These are phyloP conservation scores for Drosophila asahinai DNA, from an alignment of 1,140 invertebrate genomes.

Conservation along the genomic window DNA sequence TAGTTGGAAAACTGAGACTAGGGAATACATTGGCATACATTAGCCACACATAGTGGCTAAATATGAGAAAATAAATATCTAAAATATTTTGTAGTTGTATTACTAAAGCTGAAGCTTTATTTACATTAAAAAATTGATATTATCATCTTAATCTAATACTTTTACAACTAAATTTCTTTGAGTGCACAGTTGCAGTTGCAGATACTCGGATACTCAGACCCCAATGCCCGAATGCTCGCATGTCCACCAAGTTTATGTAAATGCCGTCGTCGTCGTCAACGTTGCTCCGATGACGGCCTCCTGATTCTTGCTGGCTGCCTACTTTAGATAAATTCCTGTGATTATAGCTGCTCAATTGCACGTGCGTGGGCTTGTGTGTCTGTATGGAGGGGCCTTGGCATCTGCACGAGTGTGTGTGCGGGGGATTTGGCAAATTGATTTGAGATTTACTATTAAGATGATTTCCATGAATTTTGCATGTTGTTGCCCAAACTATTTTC, in stretches of 20 bases:
- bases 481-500: constrained; percentile 68
- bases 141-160: too few species aligned
- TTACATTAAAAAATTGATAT: too few species aligned
- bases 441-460: constrained; percentile 55
- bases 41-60: too few species aligned
- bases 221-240: constrained; percentile 43
- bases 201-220: constrained; percentile 35
- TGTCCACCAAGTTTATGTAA: constrained; percentile 75
- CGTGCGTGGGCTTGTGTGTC: constrained; percentile 32
- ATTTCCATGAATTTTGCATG: constrained; percentile 50
- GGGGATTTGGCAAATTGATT: constrained; percentile 53
- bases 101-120: too few species aligned
- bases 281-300: constrained; percentile 32
- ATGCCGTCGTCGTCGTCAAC: constrained; percentile 41
- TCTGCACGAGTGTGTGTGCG: constrained; percentile 23
- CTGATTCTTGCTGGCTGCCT: constrained; percentile 56
- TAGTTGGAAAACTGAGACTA: too few species aligned
- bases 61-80: too few species aligned
- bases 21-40: too few species aligned
- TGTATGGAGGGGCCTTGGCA: neutral
- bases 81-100: too few species aligned
- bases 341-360: constrained; percentile 81
- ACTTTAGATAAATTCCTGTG: constrained; percentile 80
- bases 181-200: constrained; percentile 13
- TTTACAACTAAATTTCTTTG: neutral